Evolutionary conservation across 1,140 invertebrate species (phyloP).

Genomic region (Lepidostoma basale): DNA sequence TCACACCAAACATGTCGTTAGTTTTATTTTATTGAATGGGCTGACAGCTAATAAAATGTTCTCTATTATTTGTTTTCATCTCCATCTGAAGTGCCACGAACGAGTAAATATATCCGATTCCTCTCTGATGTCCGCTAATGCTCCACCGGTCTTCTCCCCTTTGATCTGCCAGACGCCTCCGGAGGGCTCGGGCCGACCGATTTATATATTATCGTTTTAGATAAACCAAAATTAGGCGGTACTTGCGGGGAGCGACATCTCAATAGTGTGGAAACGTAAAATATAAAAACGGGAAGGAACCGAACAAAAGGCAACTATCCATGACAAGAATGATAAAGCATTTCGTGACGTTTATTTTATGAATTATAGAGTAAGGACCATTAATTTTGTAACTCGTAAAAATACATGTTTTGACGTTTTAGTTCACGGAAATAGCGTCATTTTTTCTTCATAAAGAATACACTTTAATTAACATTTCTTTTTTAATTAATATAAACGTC

Average conservation of each 20-base stretch:
- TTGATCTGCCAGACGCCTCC: conserved; percentile 3
- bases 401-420: too few relatives aligned
- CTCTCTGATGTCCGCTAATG: background rate
- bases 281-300: background rate
- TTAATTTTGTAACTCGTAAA: too few relatives aligned
- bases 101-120: background rate
- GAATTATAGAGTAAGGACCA: too few relatives aligned
- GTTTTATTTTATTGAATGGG: too few relatives aligned
- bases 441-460: too few relatives aligned
- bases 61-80: background rate
- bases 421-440: too few relatives aligned
- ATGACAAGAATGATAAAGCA: background rate
- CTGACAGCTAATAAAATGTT: too few relatives aligned
- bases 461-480: too few relatives aligned
- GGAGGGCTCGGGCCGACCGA: background rate
- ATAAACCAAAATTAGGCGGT: background rate
- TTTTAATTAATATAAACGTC: too few relatives aligned
- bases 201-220: background rate
- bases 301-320: background rate
- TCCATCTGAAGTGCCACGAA: background rate
- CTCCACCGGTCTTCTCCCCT: background rate
- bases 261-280: background rate
- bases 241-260: background rate
- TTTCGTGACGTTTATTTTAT: too few relatives aligned
- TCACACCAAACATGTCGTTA: too few relatives aligned